phyloP scores from a whole-genome alignment of 2,888 invertebrate genomes.

The Drosophila multiciliata region DNA sequence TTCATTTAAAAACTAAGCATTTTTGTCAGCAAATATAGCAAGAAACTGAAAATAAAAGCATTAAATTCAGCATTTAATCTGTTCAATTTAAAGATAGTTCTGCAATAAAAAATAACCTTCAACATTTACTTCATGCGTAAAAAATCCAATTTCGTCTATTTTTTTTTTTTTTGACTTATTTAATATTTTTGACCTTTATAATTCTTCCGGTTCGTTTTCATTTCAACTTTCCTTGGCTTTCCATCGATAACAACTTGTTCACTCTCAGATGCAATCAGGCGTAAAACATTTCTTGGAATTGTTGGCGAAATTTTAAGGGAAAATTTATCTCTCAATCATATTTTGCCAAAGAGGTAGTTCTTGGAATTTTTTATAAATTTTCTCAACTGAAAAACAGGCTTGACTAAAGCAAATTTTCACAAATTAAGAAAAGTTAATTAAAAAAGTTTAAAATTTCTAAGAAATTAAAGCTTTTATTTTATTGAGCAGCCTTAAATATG shows the following conservation, averaged over 20 bases:
- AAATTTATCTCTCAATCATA: neutral
- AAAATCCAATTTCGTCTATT: neutral
- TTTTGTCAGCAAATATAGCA: neutral
- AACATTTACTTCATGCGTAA: neutral
- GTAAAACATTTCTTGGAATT: neutral
- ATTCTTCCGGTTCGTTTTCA: neutral
- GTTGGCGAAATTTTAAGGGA: neutral
- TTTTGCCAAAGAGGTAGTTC: neutral
- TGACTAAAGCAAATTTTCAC: neutral
- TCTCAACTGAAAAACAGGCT: neutral
- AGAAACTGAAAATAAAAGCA: neutral
- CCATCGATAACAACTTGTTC: neutral
- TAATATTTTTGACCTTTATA: neutral
- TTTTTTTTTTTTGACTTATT: neutral
- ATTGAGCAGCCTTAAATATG: constrained; percentile 8
- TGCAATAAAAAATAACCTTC: neutral
- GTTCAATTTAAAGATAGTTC: neutral
- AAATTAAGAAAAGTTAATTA: neutral
- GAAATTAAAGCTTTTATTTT: neutral
- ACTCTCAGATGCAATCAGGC: neutral
- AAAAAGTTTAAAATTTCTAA: neutral
- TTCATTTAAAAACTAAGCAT: neutral
- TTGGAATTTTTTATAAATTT: neutral
- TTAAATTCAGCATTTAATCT: neutral
- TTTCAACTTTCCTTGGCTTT: neutral